Evolutionary conservation across 2,888 invertebrate species (phyloP).

Genomic region (Parapristionchus giblindavisi): DNA sequence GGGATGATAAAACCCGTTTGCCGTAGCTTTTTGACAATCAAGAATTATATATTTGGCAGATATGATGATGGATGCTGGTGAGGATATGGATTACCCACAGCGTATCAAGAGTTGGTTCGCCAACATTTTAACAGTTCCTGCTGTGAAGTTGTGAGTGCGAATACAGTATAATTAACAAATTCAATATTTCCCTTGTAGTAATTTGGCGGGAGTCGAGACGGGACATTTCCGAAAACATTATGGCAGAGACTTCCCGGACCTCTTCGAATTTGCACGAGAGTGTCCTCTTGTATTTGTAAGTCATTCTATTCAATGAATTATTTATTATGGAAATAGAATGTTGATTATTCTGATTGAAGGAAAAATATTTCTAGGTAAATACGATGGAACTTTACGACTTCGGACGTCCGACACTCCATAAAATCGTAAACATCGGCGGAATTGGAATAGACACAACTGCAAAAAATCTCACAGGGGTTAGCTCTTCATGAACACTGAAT

Average conservation of each 20-base stretch:
- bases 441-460: slow-evolving; percentile 6
- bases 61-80: slow-evolving; percentile 30
- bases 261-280: slow-evolving; percentile 13
- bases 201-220: not conserved
- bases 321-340: not conserved
- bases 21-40: not conserved
- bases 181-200: not conserved
- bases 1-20: not conserved
- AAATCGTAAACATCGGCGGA: slow-evolving; percentile 32
- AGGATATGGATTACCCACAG: slow-evolving; percentile 10
- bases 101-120: slow-evolving; percentile 8
- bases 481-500: not conserved
- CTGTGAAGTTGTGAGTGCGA: slow-evolving; percentile 5
- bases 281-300: slow-evolving; percentile 9
- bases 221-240: slow-evolving; percentile 1
- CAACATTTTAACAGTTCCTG: not conserved
- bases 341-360: not conserved
- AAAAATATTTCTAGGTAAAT: slow-evolving; percentile 14
- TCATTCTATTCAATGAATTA: not conserved
- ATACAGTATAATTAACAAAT: not conserved
- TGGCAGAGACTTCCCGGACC: slow-evolving; percentile 26
- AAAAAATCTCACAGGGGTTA: slow-evolving; percentile 15
- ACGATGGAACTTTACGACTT: slow-evolving; percentile 26
- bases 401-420: slow-evolving; percentile 28
- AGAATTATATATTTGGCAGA: not conserved